A percentile compares a stretch with the other conserved stretches of the same genome.
Conservation (phyloP, 2,797 vertebrate genomes). For the Pseudomugil tenellus region DNA sequence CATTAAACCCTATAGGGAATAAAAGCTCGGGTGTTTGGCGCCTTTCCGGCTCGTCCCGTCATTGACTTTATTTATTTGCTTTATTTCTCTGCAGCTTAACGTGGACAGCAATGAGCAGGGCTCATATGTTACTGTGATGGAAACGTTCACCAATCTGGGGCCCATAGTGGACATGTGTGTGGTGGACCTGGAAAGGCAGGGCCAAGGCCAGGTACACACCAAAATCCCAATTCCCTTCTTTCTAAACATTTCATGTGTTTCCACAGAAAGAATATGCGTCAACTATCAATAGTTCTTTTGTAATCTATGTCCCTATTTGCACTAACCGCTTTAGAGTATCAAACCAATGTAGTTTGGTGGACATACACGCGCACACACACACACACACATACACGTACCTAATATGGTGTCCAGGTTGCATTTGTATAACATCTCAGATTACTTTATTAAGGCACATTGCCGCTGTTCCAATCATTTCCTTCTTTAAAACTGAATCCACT, state of each 20-base stretch:
- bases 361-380: no score
- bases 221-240: background rate
- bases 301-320: background rate
- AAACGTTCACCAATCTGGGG: slow-evolving; percentile 98
- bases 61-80: no score
- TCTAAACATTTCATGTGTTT: background rate
- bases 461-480: slow-evolving; percentile 25
- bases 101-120: slow-evolving; percentile 99
- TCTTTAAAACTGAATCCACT: slow-evolving; percentile 17
- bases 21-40: background rate
- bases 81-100: slow-evolving; percentile 85
- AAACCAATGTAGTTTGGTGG: background rate
- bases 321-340: background rate
- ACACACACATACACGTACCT: slow-evolving; percentile 4
- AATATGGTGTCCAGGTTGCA: slow-evolving; percentile 4
- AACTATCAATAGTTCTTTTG: background rate
- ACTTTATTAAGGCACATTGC: no score
- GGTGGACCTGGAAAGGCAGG: slow-evolving; percentile 96
- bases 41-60: no score
- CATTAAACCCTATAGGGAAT: background rate
- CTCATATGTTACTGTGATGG: slow-evolving; percentile 97
- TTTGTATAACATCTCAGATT: no score
- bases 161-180: slow-evolving; percentile 99
- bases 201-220: slow-evolving; percentile 92
- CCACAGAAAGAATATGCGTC: background rate